These are phyloP conservation scores for Isichthys henryi DNA, from an alignment of 2,113 vertebrate species.

Conservation along the genomic window DNA sequence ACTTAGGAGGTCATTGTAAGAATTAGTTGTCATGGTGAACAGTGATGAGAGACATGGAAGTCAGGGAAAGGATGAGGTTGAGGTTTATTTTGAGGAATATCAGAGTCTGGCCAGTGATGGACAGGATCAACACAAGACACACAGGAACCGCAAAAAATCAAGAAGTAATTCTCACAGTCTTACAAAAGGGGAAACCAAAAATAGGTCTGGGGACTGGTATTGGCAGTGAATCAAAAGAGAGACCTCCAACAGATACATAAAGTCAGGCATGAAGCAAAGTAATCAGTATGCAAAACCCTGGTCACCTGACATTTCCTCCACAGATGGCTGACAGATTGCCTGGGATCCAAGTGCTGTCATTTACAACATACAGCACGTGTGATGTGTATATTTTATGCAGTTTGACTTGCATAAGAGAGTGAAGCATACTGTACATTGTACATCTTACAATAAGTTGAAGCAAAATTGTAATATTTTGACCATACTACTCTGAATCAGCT, in stretches of 20 bases:
- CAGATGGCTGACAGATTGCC: not conserved
- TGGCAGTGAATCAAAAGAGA: not conserved
- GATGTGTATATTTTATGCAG: not conserved
- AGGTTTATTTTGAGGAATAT: not conserved
- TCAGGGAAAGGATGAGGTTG: not conserved
- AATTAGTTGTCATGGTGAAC: not conserved
- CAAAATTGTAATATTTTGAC: not conserved
- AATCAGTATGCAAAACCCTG: not conserved
- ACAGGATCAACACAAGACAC: not conserved
- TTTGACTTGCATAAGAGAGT: not conserved
- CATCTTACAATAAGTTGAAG: not conserved
- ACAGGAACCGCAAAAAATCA: not conserved
- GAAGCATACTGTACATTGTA: not conserved
- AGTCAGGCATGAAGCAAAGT: not conserved
- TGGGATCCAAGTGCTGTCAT: not conserved
- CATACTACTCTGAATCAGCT: not conserved
- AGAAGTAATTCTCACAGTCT: not conserved
- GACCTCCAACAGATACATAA: not conserved
- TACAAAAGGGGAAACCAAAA: not conserved
- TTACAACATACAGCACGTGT: not conserved
- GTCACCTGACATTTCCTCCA: not conserved
- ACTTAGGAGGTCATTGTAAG: not conserved
- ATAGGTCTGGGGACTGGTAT: not conserved
- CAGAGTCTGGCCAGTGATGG: not conserved
- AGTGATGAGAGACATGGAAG: not conserved